Percentiles rank a stretch among this genome's conserved stretches.
Evolutionary conservation across 2,797 vertebrate genomes (phyloP).

Genomic region (Pyrocephalus nanus): DNA sequence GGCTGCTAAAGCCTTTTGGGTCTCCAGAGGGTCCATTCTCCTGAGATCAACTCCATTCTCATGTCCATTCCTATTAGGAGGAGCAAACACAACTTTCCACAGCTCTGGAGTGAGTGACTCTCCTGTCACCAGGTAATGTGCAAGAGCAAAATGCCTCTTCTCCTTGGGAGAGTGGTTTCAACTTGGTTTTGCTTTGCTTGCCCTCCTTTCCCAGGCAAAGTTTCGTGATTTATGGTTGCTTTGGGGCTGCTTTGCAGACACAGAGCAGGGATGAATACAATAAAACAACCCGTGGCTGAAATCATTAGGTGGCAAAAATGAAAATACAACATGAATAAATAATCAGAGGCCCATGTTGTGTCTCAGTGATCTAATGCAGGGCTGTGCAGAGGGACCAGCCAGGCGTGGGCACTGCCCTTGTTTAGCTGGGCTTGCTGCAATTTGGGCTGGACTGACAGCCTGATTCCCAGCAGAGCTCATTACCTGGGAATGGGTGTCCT

Average conservation of each 20-base stretch:
- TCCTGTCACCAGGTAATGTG: not conserved
- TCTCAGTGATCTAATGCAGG: not conserved
- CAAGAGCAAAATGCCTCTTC: not conserved
- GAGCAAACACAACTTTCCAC: not conserved
- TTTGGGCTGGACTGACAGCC: not conserved
- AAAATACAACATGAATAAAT: not conserved
- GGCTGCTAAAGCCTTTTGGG: not conserved
- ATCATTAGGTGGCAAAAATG: not conserved
- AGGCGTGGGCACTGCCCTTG: not conserved
- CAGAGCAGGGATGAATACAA: not conserved
- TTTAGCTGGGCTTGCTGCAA: not conserved
- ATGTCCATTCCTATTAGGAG: not conserved
- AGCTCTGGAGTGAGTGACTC: not conserved
- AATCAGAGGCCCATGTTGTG: not conserved
- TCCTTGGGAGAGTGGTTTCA: not conserved
- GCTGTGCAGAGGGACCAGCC: not conserved
- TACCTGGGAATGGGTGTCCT: not conserved
- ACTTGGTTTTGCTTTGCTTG: not conserved
- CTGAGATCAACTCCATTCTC: not conserved
- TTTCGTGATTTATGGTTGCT: not conserved
- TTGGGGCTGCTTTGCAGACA: not conserved
- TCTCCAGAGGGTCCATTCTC: not conserved
- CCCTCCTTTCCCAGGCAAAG: not conserved
- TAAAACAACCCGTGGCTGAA: not conserved
- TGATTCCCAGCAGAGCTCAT: not conserved